Conservation (phyloP, 2,888 invertebrate species). For the Hydropsyche betteni region DNA sequence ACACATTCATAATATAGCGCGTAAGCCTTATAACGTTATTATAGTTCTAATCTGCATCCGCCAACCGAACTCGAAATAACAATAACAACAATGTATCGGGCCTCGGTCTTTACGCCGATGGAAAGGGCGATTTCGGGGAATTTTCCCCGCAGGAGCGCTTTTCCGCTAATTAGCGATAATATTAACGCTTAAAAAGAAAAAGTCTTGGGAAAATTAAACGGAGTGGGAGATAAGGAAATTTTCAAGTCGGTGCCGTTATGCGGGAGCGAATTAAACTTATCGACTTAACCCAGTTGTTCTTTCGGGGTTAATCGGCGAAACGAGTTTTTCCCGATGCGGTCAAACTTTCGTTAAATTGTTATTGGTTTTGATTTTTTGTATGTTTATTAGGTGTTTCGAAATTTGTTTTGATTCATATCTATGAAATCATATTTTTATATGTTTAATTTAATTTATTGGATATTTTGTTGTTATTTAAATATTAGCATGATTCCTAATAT, state of each 20-base stretch:
- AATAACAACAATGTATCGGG: not conserved
- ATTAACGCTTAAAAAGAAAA: slow-evolving; percentile 1
- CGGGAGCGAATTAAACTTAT: slow-evolving; percentile 20
- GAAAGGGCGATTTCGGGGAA: too few species aligned
- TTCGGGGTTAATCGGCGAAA: slow-evolving; percentile 13
- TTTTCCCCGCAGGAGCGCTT: too few species aligned
- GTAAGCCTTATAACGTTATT: slow-evolving; percentile 31
- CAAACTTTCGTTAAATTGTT: not conserved
- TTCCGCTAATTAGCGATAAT: slow-evolving; percentile 22
- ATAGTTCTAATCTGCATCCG: slow-evolving; percentile 38
- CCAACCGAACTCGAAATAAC: slow-evolving; percentile 1
- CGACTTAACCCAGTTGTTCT: slow-evolving; percentile 29
- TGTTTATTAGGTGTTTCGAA: too few species aligned
- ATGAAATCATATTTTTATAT: too few species aligned
- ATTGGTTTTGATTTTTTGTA: too few species aligned
- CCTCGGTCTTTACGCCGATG: too few species aligned
- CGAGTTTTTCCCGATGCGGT: slow-evolving; percentile 1
- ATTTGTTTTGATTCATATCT: too few species aligned
- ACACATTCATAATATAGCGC: not conserved
- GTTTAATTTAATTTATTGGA: too few species aligned
- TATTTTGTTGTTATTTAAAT: too few species aligned
- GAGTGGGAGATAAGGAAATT: slow-evolving; percentile 17
- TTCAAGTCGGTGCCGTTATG: slow-evolving; percentile 1
- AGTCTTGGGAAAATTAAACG: slow-evolving; percentile 23
- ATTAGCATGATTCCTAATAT: too few species aligned